phyloP scores from a whole-genome alignment of 1,140 invertebrate genomes.

The Marisa cornuarietis region DNA sequence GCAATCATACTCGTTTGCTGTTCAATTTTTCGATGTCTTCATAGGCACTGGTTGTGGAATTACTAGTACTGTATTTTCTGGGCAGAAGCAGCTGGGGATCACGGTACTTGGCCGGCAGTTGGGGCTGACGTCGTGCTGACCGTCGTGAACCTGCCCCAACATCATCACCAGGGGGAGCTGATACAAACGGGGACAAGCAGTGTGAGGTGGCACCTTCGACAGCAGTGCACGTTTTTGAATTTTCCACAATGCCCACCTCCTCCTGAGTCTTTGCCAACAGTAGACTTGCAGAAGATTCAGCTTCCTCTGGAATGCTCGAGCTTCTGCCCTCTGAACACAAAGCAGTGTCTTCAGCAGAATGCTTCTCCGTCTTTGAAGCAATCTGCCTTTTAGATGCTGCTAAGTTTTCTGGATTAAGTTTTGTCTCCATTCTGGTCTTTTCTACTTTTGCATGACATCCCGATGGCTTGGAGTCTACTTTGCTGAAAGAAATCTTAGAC shows the following conservation, averaged over 20 bases:
- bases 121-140: constrained; percentile 4
- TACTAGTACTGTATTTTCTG: background rate
- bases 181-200: background rate
- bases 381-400: no score
- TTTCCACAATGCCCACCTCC: background rate
- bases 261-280: background rate
- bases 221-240: background rate
- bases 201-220: no score
- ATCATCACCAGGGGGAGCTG: background rate
- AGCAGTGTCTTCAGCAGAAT: background rate
- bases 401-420: no score
- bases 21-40: constrained; percentile 1
- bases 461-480: no score
- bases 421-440: no score
- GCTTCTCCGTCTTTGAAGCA: no score
- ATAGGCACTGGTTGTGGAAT: background rate
- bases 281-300: background rate
- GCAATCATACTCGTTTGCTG: background rate
- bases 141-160: background rate
- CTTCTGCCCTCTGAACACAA: background rate
- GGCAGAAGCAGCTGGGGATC: background rate
- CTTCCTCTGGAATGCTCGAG: background rate
- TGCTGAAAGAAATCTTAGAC: no score
- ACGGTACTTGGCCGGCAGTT: background rate
- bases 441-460: no score